Evolutionary conservation across 2,113 vertebrate genomes (phyloP).

Genomic region (Embiotoca jacksoni): DNA sequence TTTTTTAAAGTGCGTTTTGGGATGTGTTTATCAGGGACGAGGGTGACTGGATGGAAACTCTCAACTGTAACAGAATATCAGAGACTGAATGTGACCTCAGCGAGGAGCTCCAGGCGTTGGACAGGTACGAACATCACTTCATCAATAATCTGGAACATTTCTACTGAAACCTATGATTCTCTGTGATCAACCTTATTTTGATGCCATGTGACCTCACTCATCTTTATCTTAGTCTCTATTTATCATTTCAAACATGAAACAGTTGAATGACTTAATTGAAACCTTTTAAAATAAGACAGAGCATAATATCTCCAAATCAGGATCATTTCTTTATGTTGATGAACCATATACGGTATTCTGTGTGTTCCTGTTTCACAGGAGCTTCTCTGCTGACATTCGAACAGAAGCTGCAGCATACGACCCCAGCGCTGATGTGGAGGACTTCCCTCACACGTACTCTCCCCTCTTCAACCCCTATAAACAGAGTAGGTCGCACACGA

Average conservation of each 20-base stretch:
- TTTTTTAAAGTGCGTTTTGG: background rate
- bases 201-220: too few relatives aligned
- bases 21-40: conserved; percentile 56
- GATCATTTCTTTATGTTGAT: too few relatives aligned
- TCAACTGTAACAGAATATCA: conserved; percentile 75
- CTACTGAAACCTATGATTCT: too few relatives aligned
- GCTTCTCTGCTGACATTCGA: conserved; percentile 83
- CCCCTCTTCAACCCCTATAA: conserved; percentile 86
- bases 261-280: too few relatives aligned
- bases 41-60: conserved; percentile 59
- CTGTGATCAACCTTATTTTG: too few relatives aligned
- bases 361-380: conserved; percentile 59
- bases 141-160: too few relatives aligned
- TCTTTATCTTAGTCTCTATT: too few relatives aligned
- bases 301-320: too few relatives aligned
- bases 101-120: conserved; percentile 50
- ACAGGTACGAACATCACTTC: conserved; percentile 42
- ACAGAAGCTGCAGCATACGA: background rate
- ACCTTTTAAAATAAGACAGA: too few relatives aligned
- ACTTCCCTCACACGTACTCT: conserved; percentile 75
- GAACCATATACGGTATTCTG: too few relatives aligned
- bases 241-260: too few relatives aligned
- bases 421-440: conserved; percentile 40
- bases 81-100: conserved; percentile 90
- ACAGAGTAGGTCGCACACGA: conserved; percentile 86